Evolutionary conservation across 2,888 invertebrate genomes (phyloP).

Genomic region (Phrixothrix hirtus): DNA sequence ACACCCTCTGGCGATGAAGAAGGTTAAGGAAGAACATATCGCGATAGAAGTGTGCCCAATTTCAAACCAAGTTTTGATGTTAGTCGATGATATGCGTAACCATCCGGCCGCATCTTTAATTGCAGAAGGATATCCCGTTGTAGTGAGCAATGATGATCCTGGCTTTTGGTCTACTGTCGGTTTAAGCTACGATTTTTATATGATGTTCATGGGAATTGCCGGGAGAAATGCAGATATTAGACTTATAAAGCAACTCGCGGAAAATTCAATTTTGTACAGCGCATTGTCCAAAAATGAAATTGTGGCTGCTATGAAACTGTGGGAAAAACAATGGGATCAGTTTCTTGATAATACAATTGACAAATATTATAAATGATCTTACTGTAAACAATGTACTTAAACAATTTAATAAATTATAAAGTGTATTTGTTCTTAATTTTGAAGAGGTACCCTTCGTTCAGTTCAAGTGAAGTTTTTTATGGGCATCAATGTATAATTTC

Average conservation of each 20-base stretch:
- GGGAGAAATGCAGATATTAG: slow-evolving; percentile 68
- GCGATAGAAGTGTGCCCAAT: slow-evolving; percentile 78
- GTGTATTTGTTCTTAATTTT: no score
- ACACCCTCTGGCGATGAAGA: slow-evolving; percentile 67
- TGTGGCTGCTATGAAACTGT: slow-evolving; percentile 57
- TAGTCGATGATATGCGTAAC: slow-evolving; percentile 74
- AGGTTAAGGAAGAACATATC: slow-evolving; percentile 63
- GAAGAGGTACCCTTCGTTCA: no score
- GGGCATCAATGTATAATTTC: no score
- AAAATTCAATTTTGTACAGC: slow-evolving; percentile 75
- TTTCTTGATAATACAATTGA: slow-evolving; percentile 34
- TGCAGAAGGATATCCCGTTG: slow-evolving; percentile 69
- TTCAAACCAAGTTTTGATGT: slow-evolving; percentile 72
- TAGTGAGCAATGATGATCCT: slow-evolving; percentile 78
- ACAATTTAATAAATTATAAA: not conserved
- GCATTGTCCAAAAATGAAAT: slow-evolving; percentile 60
- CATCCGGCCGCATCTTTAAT: slow-evolving; percentile 71
- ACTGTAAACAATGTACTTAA: no score
- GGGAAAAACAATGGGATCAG: slow-evolving; percentile 62
- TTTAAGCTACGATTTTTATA: slow-evolving; percentile 77
- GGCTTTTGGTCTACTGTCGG: slow-evolving; percentile 72
- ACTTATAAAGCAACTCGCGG: slow-evolving; percentile 71
- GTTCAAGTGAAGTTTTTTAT: no score
- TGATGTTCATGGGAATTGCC: slow-evolving; percentile 75
- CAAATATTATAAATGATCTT: not conserved